A percentile compares a stretch with the other conserved stretches of the same genome.
Conservation (phyloP, 2,797 vertebrate genomes). For the Amazonetta brasiliensis region DNA sequence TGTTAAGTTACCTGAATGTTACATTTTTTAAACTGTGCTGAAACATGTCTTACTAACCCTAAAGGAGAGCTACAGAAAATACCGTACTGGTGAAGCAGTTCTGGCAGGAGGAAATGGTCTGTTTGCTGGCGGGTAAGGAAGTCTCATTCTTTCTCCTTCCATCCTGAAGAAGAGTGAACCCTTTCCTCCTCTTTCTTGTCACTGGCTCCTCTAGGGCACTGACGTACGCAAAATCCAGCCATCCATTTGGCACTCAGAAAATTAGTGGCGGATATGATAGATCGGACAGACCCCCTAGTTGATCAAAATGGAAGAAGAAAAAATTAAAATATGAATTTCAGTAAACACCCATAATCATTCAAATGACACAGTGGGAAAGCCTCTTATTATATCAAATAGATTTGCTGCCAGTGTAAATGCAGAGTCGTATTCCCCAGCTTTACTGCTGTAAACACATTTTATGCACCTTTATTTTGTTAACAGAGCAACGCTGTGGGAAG, state of each 20-base stretch:
- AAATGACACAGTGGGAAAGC: neutral
- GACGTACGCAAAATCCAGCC: neutral
- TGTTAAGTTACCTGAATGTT: neutral
- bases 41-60: neutral
- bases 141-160: neutral
- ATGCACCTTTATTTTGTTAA: neutral
- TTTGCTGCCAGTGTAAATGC: neutral
- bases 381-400: neutral
- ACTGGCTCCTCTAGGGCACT: neutral
- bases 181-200: neutral
- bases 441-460: neutral
- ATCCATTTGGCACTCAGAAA: neutral
- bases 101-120: neutral
- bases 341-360: neutral
- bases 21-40: neutral
- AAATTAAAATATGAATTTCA: neutral
- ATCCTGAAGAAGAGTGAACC: neutral
- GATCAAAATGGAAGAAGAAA: neutral
- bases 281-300: neutral
- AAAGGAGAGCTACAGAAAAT: neutral
- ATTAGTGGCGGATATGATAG: neutral
- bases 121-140: neutral
- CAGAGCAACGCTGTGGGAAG: neutral
- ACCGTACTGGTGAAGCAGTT: accelerated
- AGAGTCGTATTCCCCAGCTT: neutral